A percentile compares a stretch with the other conserved stretches of the same genome.
phyloP scores from a whole-genome alignment of 1,140 invertebrate species.

The Hetaerina americana region DNA sequence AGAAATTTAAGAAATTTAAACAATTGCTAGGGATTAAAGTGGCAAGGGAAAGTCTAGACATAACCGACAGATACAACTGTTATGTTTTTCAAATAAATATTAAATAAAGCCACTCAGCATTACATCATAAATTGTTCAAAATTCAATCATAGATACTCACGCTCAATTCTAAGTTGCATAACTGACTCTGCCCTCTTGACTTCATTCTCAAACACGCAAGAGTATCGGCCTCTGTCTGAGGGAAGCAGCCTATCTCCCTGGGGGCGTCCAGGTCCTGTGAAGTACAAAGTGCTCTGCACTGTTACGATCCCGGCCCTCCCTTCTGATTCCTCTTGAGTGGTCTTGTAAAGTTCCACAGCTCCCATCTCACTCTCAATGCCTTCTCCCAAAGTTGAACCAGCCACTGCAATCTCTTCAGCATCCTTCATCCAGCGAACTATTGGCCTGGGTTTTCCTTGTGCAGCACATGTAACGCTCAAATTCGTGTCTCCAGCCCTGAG shows the following conservation, averaged over 20 bases:
- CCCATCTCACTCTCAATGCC: background rate
- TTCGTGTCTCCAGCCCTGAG: conserved; percentile 61
- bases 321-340: conserved; percentile 60
- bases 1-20: conserved; percentile 11
- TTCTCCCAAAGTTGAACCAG: background rate
- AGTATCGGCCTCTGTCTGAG: conserved; percentile 71
- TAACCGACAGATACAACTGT: background rate
- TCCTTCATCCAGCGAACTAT: conserved; percentile 77
- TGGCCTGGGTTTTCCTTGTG: conserved; percentile 75
- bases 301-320: conserved; percentile 53
- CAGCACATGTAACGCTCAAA: conserved; percentile 67
- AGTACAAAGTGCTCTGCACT: conserved; percentile 70
- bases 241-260: conserved; percentile 63
- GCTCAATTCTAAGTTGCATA: conserved; percentile 82
- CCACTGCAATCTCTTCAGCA: conserved; percentile 47
- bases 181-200: conserved; percentile 71
- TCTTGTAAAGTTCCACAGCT: conserved; percentile 63
- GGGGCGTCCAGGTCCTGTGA: conserved; percentile 57
- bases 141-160: too few species aligned
- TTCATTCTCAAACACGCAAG: conserved; percentile 79
- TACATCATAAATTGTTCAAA: too few species aligned
- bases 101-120: background rate
- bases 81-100: background rate
- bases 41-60: too few species aligned
- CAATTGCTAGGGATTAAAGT: background rate